Conservation (phyloP, 2,888 invertebrate species). For the Drosophila histrio region DNA sequence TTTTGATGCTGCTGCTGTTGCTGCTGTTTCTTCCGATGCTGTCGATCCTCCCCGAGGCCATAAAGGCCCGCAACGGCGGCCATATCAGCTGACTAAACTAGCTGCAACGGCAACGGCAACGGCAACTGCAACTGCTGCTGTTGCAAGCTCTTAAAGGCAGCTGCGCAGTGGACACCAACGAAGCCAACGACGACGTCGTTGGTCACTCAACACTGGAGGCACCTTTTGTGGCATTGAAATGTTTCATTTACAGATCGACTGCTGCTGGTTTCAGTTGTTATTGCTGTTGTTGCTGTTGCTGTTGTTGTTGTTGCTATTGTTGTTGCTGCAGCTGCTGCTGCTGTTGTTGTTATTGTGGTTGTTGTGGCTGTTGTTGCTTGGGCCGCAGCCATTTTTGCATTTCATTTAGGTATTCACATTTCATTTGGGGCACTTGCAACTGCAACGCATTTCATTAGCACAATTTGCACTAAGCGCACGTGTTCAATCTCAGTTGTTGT, state of each 20-base stretch:
- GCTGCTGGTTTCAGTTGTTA: slow-evolving; percentile 9
- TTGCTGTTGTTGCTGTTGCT: slow-evolving; percentile 20
- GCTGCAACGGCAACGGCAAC: slow-evolving; percentile 3
- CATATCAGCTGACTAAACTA: slow-evolving; percentile 84
- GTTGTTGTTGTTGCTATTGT: not conserved
- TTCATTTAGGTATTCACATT: slow-evolving; percentile 34
- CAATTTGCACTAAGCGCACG: slow-evolving; percentile 5
- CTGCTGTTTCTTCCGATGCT: slow-evolving; percentile 83
- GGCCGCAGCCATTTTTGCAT: slow-evolving; percentile 24
- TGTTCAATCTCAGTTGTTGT: not conserved
- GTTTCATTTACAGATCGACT: slow-evolving; percentile 25
- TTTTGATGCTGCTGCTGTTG: slow-evolving; percentile 85
- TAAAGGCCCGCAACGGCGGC: slow-evolving; percentile 92
- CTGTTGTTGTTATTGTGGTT: slow-evolving; percentile 19
- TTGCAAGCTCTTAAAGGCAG: slow-evolving; percentile 2
- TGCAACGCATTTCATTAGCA: slow-evolving; percentile 22
- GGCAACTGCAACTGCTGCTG: slow-evolving; percentile 7
- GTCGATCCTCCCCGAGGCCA: slow-evolving; percentile 90
- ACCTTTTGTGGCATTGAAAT: slow-evolving; percentile 48
- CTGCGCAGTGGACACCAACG: slow-evolving; percentile 20
- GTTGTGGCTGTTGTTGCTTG: slow-evolving; percentile 30
- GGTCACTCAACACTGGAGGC: slow-evolving; percentile 35
- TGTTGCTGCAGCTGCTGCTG: slow-evolving; percentile 18
- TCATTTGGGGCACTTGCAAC: slow-evolving; percentile 27
- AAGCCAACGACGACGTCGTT: slow-evolving; percentile 18